Evolutionary conservation across 2,888 invertebrate species (phyloP).

Genomic region (Amiota minor): DNA sequence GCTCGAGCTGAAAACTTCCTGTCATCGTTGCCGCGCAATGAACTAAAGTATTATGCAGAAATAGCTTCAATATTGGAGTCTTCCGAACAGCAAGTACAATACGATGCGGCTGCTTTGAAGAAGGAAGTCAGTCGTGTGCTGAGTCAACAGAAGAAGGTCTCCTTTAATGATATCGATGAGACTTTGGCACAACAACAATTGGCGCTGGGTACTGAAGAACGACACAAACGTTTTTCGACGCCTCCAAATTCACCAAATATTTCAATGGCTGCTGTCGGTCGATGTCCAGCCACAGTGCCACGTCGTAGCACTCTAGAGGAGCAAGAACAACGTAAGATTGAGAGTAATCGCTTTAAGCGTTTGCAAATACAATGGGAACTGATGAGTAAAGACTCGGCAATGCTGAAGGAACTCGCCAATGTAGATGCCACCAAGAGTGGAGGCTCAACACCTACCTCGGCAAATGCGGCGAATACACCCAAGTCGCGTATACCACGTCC

Average conservation of each 20-base stretch:
- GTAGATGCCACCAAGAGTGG: slow-evolving; percentile 72
- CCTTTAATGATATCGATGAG: slow-evolving; percentile 66
- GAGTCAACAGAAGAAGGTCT: slow-evolving; percentile 73
- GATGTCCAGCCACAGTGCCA: slow-evolving; percentile 40
- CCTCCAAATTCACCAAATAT: slow-evolving; percentile 86
- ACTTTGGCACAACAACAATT: slow-evolving; percentile 41
- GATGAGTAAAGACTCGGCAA: slow-evolving; percentile 72
- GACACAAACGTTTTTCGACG: slow-evolving; percentile 75
- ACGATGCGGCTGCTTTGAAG: slow-evolving; percentile 73
- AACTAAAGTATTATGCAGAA: slow-evolving; percentile 73
- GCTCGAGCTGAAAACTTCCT: slow-evolving; percentile 72
- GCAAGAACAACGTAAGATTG: slow-evolving; percentile 71
- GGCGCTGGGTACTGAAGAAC: slow-evolving; percentile 28
- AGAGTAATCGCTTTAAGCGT: slow-evolving; percentile 73
- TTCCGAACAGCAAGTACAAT: slow-evolving; percentile 63
- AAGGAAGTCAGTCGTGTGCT: slow-evolving; percentile 73
- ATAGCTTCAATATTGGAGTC: slow-evolving; percentile 73
- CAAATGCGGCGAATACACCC: slow-evolving; percentile 56
- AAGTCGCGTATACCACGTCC: slow-evolving; percentile 73
- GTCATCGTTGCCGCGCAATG: slow-evolving; percentile 71
- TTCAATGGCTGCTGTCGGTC: slow-evolving; percentile 74
- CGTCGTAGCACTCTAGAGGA: slow-evolving; percentile 61
- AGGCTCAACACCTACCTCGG: slow-evolving; percentile 73
- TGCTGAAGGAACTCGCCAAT: slow-evolving; percentile 71
- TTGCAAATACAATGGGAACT: slow-evolving; percentile 74